These are phyloP conservation scores for Cuniculus paca DNA, from an alignment of 2,797 vertebrate genomes.

Conservation along the genomic window DNA sequence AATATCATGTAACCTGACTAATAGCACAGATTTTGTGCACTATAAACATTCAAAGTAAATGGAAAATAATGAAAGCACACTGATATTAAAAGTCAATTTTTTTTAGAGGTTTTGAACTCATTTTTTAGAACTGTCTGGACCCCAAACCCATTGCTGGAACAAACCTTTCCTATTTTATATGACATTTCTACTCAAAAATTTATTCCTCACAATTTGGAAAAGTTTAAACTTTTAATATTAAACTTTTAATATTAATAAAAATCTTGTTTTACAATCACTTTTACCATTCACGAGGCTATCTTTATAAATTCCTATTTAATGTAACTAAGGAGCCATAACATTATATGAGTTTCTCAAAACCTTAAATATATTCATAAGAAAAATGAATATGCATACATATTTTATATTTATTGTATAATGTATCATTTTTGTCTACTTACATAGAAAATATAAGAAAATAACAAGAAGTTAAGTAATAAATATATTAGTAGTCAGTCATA, in stretches of 20 bases:
- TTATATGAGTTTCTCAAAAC: neutral
- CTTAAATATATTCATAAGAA: neutral
- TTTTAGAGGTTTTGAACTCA: neutral
- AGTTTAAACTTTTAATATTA: no score
- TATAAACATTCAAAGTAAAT: neutral
- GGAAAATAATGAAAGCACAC: neutral
- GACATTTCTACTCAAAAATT: neutral
- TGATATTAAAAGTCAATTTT: neutral
- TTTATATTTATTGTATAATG: neutral
- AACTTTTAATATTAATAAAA: neutral
- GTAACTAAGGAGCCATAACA: neutral
- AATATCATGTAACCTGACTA: neutral
- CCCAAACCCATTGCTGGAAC: neutral
- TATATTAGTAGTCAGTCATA: neutral
- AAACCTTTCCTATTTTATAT: fast-evolving
- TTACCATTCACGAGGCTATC: neutral
- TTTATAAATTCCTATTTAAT: neutral
- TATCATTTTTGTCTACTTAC: neutral
- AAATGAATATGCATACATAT: neutral
- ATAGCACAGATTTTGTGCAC: neutral
- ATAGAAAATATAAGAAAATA: neutral
- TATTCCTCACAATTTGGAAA: neutral
- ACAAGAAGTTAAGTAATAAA: neutral
- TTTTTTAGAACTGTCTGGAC: neutral
- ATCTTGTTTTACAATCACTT: neutral